Evolutionary conservation across 2,888 invertebrate species (phyloP), one percentile per base, ranked within the genome.

Genomic region (Morinoia aosen): DNA sequence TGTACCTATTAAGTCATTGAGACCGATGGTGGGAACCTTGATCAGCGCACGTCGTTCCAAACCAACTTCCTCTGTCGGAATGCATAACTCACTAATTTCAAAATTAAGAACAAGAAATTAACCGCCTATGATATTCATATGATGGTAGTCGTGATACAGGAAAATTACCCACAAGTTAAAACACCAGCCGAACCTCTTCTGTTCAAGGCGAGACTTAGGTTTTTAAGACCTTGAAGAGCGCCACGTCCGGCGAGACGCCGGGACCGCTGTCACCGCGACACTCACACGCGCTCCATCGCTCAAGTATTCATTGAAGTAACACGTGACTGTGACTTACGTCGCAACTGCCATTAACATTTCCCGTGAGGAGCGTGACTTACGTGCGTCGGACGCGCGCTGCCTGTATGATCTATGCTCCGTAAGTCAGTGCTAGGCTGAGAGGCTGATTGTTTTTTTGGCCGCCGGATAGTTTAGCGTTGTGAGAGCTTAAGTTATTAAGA

Each of bases 401-500:
- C 90, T 39, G 48, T 14, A 48, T 48, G 90, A 90, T 90, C 40
- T 90, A 90, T 48, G 90, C 90, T 48, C 33, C 90, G 48, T 90
- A 90, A 48, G 90, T 90, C 48, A 90, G 39, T 90, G 90, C 40
- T 48, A 40, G 40, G 16, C 40, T 7, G 90, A 90, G 48, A 90
- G 90, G 40, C 90, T 90, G 40, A 90, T 90, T 90, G 90, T 90
- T 90, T 90, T 90, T 90, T 48, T 16, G 48, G 16, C 39, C 48
- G 90, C 90, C 40, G 40, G 40, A 48, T 90, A 90, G 40, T 90
- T 90, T 90, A 90, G 40, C 48, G 40, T 90, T 90, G 90, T 40
- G 40, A 90, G 40, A 90, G 48, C 40, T 90, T 90, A 90, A 48
- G 40, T 76, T 76, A 76, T 90, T 90, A 90, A 90, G 90, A 90